phyloP scores from a whole-genome alignment of 2,888 invertebrate species.

The Heliconius aoede region DNA sequence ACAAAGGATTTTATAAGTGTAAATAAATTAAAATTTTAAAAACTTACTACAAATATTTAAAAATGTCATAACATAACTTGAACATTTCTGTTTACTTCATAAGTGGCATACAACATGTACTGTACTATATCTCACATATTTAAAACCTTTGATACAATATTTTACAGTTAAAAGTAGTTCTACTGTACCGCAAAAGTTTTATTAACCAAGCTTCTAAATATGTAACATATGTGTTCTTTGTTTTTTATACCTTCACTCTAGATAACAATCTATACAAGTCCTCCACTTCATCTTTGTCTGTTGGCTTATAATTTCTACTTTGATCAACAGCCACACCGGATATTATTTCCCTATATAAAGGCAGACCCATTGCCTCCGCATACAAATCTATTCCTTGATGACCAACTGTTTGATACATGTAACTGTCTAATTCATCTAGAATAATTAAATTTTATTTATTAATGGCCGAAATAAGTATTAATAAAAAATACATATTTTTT shows the following conservation, averaged over 20 bases:
- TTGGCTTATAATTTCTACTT: constrained; percentile 90
- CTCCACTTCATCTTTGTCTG: constrained; percentile 97
- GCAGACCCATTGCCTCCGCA: constrained; percentile 96
- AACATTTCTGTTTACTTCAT: neutral
- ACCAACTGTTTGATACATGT: constrained; percentile 99
- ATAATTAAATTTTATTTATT: constrained; percentile 45
- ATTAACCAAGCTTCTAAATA: neutral
- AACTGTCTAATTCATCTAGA: constrained; percentile 96
- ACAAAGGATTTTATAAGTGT: neutral
- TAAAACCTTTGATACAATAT: too few species aligned
- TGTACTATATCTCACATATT: too few species aligned
- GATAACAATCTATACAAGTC: constrained; percentile 94
- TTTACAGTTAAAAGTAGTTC: too few species aligned
- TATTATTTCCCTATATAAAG: constrained; percentile 93
- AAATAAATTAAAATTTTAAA: neutral
- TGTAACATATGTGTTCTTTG: neutral
- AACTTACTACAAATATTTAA: neutral
- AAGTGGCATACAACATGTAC: neutral
- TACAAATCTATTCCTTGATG: constrained; percentile 96
- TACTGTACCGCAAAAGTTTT: neutral
- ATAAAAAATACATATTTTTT: neutral
- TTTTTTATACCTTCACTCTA: constrained; percentile 86
- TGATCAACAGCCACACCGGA: constrained; percentile 92
- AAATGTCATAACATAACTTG: neutral
- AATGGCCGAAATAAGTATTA: neutral